These are phyloP conservation scores for Lepisosteus osseus DNA, from an alignment of 2,113 vertebrate genomes.

Conservation along the genomic window DNA sequence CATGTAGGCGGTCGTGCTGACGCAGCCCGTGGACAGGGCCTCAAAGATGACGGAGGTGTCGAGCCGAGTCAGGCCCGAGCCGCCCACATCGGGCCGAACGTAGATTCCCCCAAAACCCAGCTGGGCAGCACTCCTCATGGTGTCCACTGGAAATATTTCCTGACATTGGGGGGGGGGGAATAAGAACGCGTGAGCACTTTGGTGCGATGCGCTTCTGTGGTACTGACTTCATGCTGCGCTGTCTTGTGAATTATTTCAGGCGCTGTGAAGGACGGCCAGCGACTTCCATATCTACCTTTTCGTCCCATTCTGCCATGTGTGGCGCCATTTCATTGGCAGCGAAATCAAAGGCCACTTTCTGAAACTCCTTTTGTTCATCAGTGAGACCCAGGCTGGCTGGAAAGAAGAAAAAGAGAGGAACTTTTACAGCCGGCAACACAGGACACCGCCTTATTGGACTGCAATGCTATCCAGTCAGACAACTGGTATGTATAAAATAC, in stretches of 20 bases:
- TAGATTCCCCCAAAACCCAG: conserved; percentile 92
- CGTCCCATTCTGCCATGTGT: conserved; percentile 91
- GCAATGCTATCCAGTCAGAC: no score
- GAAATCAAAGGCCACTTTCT: conserved; percentile 93
- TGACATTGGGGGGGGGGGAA: conserved; percentile 33
- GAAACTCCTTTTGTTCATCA: conserved; percentile 93
- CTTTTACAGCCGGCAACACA: no score
- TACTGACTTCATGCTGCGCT: background rate
- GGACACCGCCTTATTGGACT: no score
- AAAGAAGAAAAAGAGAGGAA: conserved; percentile 11
- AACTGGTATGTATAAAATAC: no score
- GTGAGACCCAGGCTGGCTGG: conserved; percentile 81
- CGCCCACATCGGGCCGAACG: conserved; percentile 81
- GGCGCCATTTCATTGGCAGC: conserved; percentile 93
- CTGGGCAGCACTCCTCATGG: conserved; percentile 83
- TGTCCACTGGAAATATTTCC: conserved; percentile 89
- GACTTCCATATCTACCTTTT: conserved; percentile 69
- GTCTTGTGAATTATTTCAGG: background rate
- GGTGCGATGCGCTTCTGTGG: no score
- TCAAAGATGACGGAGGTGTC: conserved; percentile 93
- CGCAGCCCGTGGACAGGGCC: conserved; percentile 90
- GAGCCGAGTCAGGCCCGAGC: conserved; percentile 87
- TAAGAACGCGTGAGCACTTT: background rate
- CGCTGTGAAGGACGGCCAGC: background rate
- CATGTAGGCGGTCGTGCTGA: conserved; percentile 93